Base-by-base conservation (phyloP, 2,797 vertebrate genomes). In the Rhabdophis nuchalis region DNA sequence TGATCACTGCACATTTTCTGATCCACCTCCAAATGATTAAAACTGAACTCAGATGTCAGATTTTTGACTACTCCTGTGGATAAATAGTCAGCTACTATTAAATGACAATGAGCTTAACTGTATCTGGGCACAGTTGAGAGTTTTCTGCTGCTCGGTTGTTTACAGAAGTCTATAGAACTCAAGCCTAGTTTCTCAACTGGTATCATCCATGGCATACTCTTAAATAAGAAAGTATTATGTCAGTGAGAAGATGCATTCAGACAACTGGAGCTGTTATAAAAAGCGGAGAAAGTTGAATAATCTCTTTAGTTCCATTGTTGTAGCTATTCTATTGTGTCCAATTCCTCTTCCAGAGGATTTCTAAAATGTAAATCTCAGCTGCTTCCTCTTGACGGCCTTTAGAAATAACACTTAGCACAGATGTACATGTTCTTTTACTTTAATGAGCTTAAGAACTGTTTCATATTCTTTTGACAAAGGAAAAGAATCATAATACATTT, bases 401-500 rank as follows among this genome's bases (percentile, higher is more conserved):
- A 89, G 10, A 94, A 93, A 93, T 0, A 32, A 0, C 4, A 87
- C 23, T n/a, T 86, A 52, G 52, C 58, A 32, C 50, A 93, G 41
- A 29, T 92, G 58, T 1, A 87, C 9, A 58, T 53, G 57, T 90
- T 88, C n/a, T 41, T 58, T 11, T 36, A 53, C 41, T 86, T 58
- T 88, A 91, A 77, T 57, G 64, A 91, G 16, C 12, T 85, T 91
- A 89, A 91, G 0, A 93, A 94, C 5, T 13, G 41, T 46, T 68
- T 94, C 27, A 54, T 13, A 60, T 52, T 82, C n/a, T 77, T 72
- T 87, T 93, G 52, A 89, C 64, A 91, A 64, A 90, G 86, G 90
- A 56, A 18, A 93, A 36, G 29, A 92, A 94, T 56, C 68, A 82
- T 46, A 72, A 57, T 4, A 5, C n/a, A 5, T 41, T 54, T 93